Conservation (phyloP, 2,888 invertebrate species). For the Thera obeliscata region DNA sequence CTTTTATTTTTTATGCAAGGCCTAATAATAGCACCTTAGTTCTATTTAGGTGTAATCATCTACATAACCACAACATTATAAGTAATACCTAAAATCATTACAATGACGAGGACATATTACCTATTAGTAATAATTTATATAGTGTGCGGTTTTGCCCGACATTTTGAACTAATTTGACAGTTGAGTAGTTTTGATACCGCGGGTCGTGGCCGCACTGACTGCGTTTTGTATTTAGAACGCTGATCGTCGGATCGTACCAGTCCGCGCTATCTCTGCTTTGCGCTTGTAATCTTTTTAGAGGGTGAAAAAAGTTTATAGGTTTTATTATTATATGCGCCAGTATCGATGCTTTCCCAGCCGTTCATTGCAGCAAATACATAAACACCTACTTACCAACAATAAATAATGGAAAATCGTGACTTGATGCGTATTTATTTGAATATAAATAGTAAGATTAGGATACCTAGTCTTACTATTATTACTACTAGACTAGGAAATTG, state of each 20-base stretch:
- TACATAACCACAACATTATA: too few relatives aligned
- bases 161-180: constrained; percentile 52
- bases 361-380: neutral
- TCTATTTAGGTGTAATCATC: too few relatives aligned
- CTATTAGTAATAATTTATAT: too few relatives aligned
- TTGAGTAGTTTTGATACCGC: constrained; percentile 52
- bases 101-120: too few relatives aligned
- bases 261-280: constrained; percentile 71
- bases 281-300: constrained; percentile 58
- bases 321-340: constrained; percentile 31
- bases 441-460: neutral
- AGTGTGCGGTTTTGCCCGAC: constrained; percentile 69
- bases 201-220: constrained; percentile 68
- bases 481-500: constrained; percentile 1
- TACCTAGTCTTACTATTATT: too few relatives aligned
- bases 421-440: too few relatives aligned
- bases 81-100: too few relatives aligned
- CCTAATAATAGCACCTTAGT: too few relatives aligned
- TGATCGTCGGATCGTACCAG: constrained; percentile 69
- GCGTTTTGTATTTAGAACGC: constrained; percentile 68
- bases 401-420: too few relatives aligned
- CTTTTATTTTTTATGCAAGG: too few relatives aligned
- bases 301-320: constrained; percentile 49
- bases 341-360: constrained; percentile 18
- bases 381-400: too few relatives aligned